phyloP scores from a whole-genome alignment of 2,888 invertebrate species.

The Eudasyphora cyanicolor region DNA sequence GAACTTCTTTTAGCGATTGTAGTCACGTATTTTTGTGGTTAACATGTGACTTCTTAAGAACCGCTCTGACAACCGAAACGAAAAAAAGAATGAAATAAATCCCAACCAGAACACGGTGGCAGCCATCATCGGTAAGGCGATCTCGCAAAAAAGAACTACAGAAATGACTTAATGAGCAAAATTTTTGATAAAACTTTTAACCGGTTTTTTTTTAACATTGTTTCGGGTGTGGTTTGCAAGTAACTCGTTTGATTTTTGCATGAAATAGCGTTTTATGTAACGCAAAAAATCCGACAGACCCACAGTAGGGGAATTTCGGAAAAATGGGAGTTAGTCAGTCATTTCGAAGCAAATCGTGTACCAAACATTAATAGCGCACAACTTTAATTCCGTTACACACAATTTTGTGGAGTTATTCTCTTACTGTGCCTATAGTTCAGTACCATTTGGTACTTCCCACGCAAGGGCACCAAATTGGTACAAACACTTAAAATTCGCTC shows the following conservation, averaged over 20 bases:
- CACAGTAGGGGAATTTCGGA: neutral
- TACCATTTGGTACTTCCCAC: too few species aligned
- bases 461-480: too few species aligned
- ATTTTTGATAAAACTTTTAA: constrained; percentile 38
- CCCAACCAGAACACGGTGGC: neutral
- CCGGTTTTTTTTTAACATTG: neutral
- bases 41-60: constrained; percentile 56
- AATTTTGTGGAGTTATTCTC: too few species aligned
- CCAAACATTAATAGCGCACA: too few species aligned
- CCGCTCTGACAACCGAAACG: constrained; percentile 24
- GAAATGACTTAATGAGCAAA: constrained; percentile 47
- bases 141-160: neutral
- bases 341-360: too few species aligned
- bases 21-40: constrained; percentile 60
- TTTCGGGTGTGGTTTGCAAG: neutral
- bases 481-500: too few species aligned
- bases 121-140: neutral
- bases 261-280: constrained; percentile 2
- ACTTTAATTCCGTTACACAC: too few species aligned
- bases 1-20: constrained; percentile 45
- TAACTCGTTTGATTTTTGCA: constrained; percentile 31
- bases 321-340: too few species aligned
- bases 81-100: constrained; percentile 28
- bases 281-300: neutral
- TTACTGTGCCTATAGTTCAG: too few species aligned